phyloP scores from a whole-genome alignment of 2,113 vertebrate genomes.

The Hyperopisus bebe region DNA sequence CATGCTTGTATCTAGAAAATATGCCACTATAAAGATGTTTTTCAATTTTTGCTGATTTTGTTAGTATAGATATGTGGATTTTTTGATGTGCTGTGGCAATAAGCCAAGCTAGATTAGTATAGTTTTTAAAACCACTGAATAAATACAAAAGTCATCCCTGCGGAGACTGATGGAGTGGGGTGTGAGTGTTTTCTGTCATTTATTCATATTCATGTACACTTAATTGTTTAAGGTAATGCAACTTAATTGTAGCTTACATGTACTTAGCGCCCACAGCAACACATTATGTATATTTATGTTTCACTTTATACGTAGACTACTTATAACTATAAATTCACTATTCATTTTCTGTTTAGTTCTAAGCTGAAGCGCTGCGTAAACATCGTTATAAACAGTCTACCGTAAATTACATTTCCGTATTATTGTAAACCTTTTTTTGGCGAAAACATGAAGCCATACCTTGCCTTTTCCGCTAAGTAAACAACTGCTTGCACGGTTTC shows the following conservation, averaged over 20 bases:
- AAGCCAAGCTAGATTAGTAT: background rate
- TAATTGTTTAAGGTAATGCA: background rate
- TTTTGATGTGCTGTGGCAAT: background rate
- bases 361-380: background rate
- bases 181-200: background rate
- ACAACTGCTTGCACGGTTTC: background rate
- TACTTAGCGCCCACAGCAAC: background rate
- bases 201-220: background rate
- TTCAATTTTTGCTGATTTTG: background rate
- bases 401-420: background rate
- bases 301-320: background rate
- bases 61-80: background rate
- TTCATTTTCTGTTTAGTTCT: background rate
- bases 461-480: background rate
- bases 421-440: background rate
- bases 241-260: background rate
- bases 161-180: background rate
- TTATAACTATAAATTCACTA: background rate
- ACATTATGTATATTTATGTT: background rate
- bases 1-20: background rate
- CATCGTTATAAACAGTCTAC: background rate
- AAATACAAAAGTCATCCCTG: background rate
- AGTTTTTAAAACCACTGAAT: background rate
- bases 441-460: background rate
- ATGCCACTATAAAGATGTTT: background rate